Base-by-base conservation (phyloP, 1,140 invertebrate species). In the Gonioctena quinquepunctata region DNA sequence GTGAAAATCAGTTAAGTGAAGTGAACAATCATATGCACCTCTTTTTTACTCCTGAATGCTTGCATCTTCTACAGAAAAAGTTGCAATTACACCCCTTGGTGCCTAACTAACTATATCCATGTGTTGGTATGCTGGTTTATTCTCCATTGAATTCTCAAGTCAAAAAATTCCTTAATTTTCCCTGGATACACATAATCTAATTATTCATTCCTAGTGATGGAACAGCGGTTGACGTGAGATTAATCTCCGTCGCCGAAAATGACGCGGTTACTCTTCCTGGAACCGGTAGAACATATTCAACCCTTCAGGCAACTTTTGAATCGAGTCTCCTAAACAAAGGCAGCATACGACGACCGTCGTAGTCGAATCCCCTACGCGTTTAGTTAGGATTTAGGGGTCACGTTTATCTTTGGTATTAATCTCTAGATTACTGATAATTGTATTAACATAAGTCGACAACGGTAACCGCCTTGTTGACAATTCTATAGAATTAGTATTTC, bases 361-460 rank as follows among this genome's bases (percentile, higher is more conserved):
- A 42, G 13, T n/a, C 2, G 11, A 26, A 25, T 59, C 23, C 56
- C 56, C 16, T 16, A 25, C 23, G 23, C 6, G 25, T 16, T n/a
- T 16, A 59, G 56, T 52, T 52, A 59, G 56, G 56, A 23, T 28
- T 59, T 16, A 16, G 56, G 56, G 56, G 56, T 28, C 56, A 28
- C 21, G 56, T 26, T 59, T 59, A 59, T 59, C 56, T 28, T 23
- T 16, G 21, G 56, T 22, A 59, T 59, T 59, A 28, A 59, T 59
- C 56, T 59, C 56, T 4, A 59, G 56, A 59, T 59, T 59, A 59
- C 25, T 26, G 25, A 59, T 59, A 18, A 59, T 59, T 59, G 56
- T 59, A 25, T 59, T 28, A 59, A 59, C 56, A 25, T 59, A 59
- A 59, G 25, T 59, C 56, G 21, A 13, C 7, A n/a, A 26, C 25